Conservation (phyloP, 2,113 vertebrate genomes). For the Peromyscus californicus region DNA sequence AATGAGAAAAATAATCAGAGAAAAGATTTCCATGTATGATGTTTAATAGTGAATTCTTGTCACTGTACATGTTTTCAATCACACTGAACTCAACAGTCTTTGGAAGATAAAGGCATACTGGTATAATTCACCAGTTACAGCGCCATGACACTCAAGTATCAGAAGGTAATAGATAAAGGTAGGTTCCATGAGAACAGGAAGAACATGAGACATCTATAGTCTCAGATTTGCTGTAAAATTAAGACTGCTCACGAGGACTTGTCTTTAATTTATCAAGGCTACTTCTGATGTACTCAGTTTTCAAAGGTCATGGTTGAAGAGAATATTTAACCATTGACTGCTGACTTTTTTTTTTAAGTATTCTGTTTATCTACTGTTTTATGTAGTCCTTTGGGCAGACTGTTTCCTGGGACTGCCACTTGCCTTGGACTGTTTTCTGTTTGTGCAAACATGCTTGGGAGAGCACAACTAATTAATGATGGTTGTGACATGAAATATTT, state of each 20-base stretch:
- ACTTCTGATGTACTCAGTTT: not conserved
- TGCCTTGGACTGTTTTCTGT: not conserved
- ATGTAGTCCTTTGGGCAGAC: not conserved
- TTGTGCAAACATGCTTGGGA: not conserved
- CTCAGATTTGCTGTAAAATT: not conserved
- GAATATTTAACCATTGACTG: not conserved
- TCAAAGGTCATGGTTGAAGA: not conserved
- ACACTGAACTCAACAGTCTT: not conserved
- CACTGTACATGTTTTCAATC: not conserved
- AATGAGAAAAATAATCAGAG: not conserved
- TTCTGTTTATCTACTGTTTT: not conserved
- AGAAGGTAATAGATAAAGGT: not conserved
- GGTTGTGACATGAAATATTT: not conserved
- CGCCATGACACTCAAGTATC: rapidly evolving
- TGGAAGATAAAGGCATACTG: not conserved
- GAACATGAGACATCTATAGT: not conserved
- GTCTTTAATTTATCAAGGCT: not conserved
- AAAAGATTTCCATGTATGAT: not conserved
- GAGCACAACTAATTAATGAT: not conserved
- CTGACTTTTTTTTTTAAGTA: not conserved
- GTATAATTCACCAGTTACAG: not conserved
- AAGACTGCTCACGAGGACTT: not conserved
- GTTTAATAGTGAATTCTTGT: not conserved
- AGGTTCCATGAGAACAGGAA: not conserved
- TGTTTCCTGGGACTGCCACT: not conserved